Evolutionary conservation across 2,797 vertebrate genomes (phyloP).

Genomic region (Spheniscus humboldti): DNA sequence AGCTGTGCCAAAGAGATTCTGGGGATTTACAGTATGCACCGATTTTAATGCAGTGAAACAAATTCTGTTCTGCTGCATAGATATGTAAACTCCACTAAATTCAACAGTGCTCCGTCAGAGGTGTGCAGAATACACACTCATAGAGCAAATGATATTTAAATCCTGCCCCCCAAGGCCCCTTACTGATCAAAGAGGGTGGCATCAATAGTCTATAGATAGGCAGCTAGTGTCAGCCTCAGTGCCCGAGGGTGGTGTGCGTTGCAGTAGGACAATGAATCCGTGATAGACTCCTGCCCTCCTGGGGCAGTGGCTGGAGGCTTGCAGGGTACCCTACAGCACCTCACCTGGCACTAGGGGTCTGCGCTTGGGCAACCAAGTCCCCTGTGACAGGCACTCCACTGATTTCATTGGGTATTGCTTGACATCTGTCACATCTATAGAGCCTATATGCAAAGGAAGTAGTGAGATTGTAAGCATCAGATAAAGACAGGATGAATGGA

Average conservation of each 20-base stretch:
- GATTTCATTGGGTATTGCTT: neutral
- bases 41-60: neutral
- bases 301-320: neutral
- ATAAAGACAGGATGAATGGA: neutral
- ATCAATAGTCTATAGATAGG: neutral
- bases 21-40: neutral
- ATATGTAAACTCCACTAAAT: neutral
- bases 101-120: neutral
- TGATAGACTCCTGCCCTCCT: neutral
- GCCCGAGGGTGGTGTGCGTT: neutral
- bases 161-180: neutral
- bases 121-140: neutral
- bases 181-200: neutral
- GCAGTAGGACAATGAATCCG: neutral
- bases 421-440: neutral
- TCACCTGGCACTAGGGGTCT: neutral
- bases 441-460: neutral
- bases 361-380: neutral
- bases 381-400: neutral
- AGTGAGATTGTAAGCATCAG: neutral
- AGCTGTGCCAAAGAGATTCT: neutral
- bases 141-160: neutral
- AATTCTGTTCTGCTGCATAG: neutral
- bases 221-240: neutral
- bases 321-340: neutral